phyloP scores from a whole-genome alignment of 2,797 vertebrate species.

The Erithacus rubecula region DNA sequence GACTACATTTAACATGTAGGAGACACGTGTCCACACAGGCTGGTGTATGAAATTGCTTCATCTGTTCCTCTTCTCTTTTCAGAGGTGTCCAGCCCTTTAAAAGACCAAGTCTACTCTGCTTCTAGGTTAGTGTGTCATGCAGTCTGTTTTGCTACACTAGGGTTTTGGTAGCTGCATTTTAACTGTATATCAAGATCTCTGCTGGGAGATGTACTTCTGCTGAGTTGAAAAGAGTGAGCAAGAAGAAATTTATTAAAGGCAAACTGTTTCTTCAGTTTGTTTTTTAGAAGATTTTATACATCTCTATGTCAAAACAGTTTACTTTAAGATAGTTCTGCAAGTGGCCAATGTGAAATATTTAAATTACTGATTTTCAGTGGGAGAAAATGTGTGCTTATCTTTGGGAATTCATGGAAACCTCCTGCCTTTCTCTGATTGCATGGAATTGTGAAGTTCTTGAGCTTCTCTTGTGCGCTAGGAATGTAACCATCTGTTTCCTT shows the following conservation, averaged over 20 bases:
- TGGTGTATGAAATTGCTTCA: conserved; percentile 1
- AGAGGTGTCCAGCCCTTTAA: conserved; percentile 26
- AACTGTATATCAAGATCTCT: neutral
- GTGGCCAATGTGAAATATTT: neutral
- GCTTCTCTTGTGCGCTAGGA: neutral
- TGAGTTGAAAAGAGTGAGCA: neutral
- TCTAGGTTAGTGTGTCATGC: conserved; percentile 12
- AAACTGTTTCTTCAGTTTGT: neutral
- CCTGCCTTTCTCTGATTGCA: neutral
- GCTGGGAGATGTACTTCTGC: neutral
- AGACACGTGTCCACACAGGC: neutral
- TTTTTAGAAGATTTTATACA: neutral
- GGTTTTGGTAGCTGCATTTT: neutral
- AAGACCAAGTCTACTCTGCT: conserved; percentile 31
- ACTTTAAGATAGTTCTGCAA: neutral
- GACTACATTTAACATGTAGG: neutral
- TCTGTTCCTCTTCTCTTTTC: conserved; percentile 50
- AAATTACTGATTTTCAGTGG: neutral
- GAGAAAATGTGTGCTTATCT: neutral
- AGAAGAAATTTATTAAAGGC: neutral
- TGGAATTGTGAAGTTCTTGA: neutral
- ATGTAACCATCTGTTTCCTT: neutral
- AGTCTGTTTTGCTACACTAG: neutral
- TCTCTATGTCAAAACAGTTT: neutral
- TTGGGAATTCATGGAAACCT: neutral